Evolutionary conservation across 2,888 invertebrate genomes (phyloP).

Genomic region (Pyrochroa serraticornis): DNA sequence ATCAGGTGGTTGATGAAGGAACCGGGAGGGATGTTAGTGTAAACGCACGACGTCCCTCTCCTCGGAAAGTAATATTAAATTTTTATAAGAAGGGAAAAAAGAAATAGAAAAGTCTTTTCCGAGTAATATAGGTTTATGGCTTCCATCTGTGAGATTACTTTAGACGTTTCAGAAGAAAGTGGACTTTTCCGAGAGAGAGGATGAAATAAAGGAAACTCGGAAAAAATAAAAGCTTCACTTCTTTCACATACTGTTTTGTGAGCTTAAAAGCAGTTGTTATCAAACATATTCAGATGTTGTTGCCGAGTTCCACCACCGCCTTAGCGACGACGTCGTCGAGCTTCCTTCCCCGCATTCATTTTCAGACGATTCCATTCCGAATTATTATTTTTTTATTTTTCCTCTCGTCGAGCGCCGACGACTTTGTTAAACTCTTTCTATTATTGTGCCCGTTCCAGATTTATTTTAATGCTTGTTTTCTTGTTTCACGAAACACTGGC

Average conservation of each 20-base stretch:
- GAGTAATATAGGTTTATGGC: slow-evolving; percentile 60
- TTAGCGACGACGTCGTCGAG: slow-evolving; percentile 4
- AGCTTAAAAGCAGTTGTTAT: slow-evolving; percentile 53
- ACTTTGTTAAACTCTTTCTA: slow-evolving; percentile 43
- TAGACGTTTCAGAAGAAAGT: slow-evolving; percentile 59
- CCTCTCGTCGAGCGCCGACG: slow-evolving; percentile 36
- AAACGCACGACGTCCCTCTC: slow-evolving; percentile 27
- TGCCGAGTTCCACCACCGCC: slow-evolving; percentile 17
- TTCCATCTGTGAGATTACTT: slow-evolving; percentile 61
- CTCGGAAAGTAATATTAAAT: slow-evolving; percentile 59
- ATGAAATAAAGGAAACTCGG: slow-evolving; percentile 47
- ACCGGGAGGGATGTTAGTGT: too few species aligned
- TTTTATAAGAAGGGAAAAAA: slow-evolving; percentile 59
- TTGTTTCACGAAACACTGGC: slow-evolving; percentile 35
- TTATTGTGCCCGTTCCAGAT: slow-evolving; percentile 38
- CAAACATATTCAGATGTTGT: slow-evolving; percentile 49
- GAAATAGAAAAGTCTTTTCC: slow-evolving; percentile 59
- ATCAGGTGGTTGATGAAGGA: too few species aligned
- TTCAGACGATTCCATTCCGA: slow-evolving; percentile 55
- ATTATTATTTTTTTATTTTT: slow-evolving; percentile 56
- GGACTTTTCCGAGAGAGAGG: slow-evolving; percentile 54
- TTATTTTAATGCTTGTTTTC: slow-evolving; percentile 43
- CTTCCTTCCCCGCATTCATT: slow-evolving; percentile 36
- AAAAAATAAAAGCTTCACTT: slow-evolving; percentile 51
- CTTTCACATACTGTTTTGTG: slow-evolving; percentile 51